Evolutionary conservation across 2,113 vertebrate species (phyloP), one percentile per base, ranked within the genome.

Genomic region (Chloroceryle aenea): DNA sequence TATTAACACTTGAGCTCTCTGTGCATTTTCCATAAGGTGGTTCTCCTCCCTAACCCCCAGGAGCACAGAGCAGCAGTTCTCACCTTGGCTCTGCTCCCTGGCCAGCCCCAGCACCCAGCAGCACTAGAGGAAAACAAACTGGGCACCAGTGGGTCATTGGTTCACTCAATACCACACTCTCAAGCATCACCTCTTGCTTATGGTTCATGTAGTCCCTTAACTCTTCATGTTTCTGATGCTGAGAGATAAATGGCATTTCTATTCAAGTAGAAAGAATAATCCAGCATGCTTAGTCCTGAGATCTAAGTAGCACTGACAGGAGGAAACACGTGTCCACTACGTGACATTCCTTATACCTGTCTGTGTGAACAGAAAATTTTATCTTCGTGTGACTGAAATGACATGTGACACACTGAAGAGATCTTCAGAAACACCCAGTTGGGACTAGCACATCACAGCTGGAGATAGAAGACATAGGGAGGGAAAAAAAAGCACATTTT

Each of bases 11-110:
- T 69, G 36, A 42, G 26, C 8, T 30, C 48, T 50, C 32, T 43
- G 5, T 68, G 17, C 42, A 10, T 61, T 16, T 80, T 55, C 21
- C 1, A 0, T 22, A 52, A 75, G 0, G 1, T 20, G 5, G 16
- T 18, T 69, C 18, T 68, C 22, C 19, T 48, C 50, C 43, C 50
- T 27, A 12, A 40, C 17, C 27, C 29, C 12, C 0, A 2, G 36
- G 21, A 52, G 42, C 0, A 22, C 38, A 34, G 43, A 50, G 42
- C 45, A 5, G 30, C 20, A 7, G n/a, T 6, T 21, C n/a, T 25
- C 64, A 5, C n/a, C 14, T 48, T 6, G 0, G 75, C 62, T 71
- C 56, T 66, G 45, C 38, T 56, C 56, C 42, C 22, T 9, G 9
- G 14, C 47, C 69, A 76, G 56, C 69, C 43, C 55, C 40, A 67